Base-by-base conservation (phyloP, 2,888 invertebrate species). In the Tetropium fuscum region DNA sequence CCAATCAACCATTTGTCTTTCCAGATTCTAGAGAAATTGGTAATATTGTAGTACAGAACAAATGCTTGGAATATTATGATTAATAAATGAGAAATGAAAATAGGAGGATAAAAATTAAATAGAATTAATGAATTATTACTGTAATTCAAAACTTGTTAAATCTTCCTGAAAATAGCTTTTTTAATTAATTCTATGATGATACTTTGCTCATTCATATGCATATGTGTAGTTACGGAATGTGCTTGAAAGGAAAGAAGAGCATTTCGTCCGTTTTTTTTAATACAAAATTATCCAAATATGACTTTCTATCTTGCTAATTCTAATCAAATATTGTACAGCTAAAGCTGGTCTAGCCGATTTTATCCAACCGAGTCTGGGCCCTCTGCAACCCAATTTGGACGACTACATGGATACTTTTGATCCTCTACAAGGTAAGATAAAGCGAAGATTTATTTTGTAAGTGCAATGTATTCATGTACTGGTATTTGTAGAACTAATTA, bases 11-110 rank as follows among this genome's bases (percentile, higher is more conserved):
- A 4, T 95, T 97, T 84, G 92, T 93, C 64, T 98, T 98, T 83
- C 98, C 98, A 7, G 97, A 98, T 84, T 92, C 95, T 51, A 88
- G 95, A 83, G 98, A 99, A 86, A 94, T 98, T 72, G 93, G 97
- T 97, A 86, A 84, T 53, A 41, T 63, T 43, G 6, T 38, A n/a
- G 10, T 10, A 27, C 8, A 27, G 10, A 27, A 27, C 3, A 6
- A n/a, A 27, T 27, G 10, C n/a, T n/a, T n/a, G n/a, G n/a, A n/a
- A n/a, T n/a, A n/a, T n/a, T n/a, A n/a, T n/a, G n/a, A n/a, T n/a
- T n/a, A n/a, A n/a, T n/a, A n/a, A n/a, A n/a, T n/a, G n/a, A n/a
- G n/a, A n/a, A n/a, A n/a, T n/a, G n/a, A n/a, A n/a, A n/a, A n/a
- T n/a, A n/a, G n/a, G n/a, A n/a, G n/a, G n/a, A n/a, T n/a, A n/a